phyloP scores from a whole-genome alignment of 1,140 invertebrate species.

The Hylyphantes graminicola region DNA sequence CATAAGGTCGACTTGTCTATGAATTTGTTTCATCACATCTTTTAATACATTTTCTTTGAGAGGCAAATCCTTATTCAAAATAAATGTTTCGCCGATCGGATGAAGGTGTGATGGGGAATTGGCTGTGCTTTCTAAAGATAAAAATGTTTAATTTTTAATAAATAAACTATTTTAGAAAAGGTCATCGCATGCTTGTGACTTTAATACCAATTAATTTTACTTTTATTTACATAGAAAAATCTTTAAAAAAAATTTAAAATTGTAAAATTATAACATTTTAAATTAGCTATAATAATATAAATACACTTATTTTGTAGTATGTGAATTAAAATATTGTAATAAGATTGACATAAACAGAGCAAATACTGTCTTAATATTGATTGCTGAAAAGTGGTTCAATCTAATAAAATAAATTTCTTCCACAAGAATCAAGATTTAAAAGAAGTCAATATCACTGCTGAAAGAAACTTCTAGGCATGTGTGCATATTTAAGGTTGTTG shows the following conservation, averaged over 20 bases:
- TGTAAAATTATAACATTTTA: not conserved
- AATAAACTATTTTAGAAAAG: not conserved
- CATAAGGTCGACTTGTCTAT: constrained; percentile 76
- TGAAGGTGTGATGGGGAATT: constrained; percentile 60
- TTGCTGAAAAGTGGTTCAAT: too few species aligned
- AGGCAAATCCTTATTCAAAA: constrained; percentile 67
- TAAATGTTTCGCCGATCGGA: constrained; percentile 67
- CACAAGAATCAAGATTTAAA: too few species aligned
- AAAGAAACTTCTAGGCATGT: too few species aligned
- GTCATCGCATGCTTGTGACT: not conserved
- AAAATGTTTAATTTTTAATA: not conserved
- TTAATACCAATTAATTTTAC: not conserved
- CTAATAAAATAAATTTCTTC: too few species aligned
- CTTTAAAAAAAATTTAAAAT: too few species aligned
- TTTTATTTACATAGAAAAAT: not conserved
- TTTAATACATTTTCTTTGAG: constrained; percentile 70
- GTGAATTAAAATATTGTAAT: too few species aligned
- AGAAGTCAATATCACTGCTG: too few species aligned
- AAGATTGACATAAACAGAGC: too few species aligned
- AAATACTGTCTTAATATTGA: too few species aligned
- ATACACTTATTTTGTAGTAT: too few species aligned
- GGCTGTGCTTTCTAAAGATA: constrained; percentile 35
- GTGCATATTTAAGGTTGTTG: too few species aligned
- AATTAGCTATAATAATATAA: not conserved
- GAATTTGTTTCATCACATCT: constrained; percentile 77